These are phyloP conservation scores for Drosophila stalkeri DNA, from an alignment of 2,888 invertebrate genomes.

Conservation along the genomic window DNA sequence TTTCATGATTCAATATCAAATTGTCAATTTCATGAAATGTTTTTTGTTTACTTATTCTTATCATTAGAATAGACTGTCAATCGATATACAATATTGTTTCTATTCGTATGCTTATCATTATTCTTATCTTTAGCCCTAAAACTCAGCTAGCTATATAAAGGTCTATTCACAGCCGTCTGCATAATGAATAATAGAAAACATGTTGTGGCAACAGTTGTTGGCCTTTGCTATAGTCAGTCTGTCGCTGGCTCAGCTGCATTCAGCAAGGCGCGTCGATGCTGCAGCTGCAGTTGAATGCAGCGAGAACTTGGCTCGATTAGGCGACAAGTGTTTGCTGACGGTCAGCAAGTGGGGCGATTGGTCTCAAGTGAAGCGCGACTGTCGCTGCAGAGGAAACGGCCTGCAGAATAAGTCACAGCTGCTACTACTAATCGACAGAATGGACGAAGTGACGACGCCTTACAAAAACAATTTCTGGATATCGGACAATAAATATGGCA, in stretches of 20 bases:
- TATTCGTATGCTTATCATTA: not conserved
- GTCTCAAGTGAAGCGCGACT: slow-evolving; percentile 58
- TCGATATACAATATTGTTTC: not conserved
- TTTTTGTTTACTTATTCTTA: not conserved
- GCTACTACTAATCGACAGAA: not conserved
- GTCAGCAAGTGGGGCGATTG: slow-evolving; percentile 25
- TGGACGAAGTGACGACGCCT: not conserved
- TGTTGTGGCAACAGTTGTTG: slow-evolving; percentile 23
- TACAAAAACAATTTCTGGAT: slow-evolving; percentile 47
- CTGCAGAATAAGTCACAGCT: slow-evolving; percentile 30
- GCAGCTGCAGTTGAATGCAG: not conserved
- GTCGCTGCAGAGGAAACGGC: slow-evolving; percentile 34
- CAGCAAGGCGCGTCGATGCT: not conserved
- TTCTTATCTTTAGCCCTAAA: not conserved
- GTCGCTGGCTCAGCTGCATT: slow-evolving; percentile 1
- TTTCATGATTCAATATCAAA: no score
- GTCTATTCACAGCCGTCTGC: not conserved
- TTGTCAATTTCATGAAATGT: no score
- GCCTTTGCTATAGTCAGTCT: slow-evolving; percentile 6
- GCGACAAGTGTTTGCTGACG: slow-evolving; percentile 46
- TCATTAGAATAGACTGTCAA: not conserved
- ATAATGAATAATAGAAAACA: slow-evolving; percentile 8
- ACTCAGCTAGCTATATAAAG: slow-evolving; percentile 8
- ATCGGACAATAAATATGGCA: slow-evolving; percentile 22
- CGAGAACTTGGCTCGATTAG: slow-evolving; percentile 28